These are phyloP conservation scores for Heterodera filipjevi DNA, from an alignment of 2,888 invertebrate genomes.

Conservation along the genomic window DNA sequence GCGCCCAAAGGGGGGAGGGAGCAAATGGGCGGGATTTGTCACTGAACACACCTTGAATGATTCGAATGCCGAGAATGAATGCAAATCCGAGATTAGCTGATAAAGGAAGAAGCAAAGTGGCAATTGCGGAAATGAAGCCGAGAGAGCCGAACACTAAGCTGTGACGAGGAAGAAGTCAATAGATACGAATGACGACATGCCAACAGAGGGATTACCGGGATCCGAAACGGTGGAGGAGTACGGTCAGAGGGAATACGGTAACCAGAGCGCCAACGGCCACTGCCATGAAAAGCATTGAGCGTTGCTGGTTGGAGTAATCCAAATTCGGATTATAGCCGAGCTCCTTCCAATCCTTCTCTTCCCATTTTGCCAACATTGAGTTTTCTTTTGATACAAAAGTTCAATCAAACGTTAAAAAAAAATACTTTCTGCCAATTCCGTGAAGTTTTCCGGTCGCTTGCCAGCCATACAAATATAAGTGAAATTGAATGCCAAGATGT, in stretches of 20 bases:
- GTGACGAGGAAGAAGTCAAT: background rate
- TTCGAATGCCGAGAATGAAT: slow-evolving; percentile 38
- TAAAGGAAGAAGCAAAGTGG: slow-evolving; percentile 42
- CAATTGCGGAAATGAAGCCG: slow-evolving; percentile 42
- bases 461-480: slow-evolving; percentile 52
- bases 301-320: slow-evolving; percentile 52
- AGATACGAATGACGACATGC: background rate
- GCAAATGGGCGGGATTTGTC: background rate
- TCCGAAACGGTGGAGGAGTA: slow-evolving; percentile 52
- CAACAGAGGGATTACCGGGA: slow-evolving; percentile 35
- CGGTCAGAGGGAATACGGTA: slow-evolving; percentile 55
- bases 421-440: slow-evolving; percentile 36
- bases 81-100: slow-evolving; percentile 41
- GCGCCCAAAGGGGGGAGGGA: slow-evolving; percentile 26
- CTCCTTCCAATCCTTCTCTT: slow-evolving; percentile 30
- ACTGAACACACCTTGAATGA: slow-evolving; percentile 34
- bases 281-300: slow-evolving; percentile 55
- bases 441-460: slow-evolving; percentile 38
- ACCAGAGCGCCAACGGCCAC: slow-evolving; percentile 62
- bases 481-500: slow-evolving; percentile 62
- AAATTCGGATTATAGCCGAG: slow-evolving; percentile 42
- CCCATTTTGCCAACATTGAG: background rate
- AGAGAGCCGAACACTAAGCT: slow-evolving; percentile 26
- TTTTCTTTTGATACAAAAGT: background rate
- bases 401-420: background rate